Conservation (phyloP, 2,888 invertebrate species). For the Phalera bucephala region DNA sequence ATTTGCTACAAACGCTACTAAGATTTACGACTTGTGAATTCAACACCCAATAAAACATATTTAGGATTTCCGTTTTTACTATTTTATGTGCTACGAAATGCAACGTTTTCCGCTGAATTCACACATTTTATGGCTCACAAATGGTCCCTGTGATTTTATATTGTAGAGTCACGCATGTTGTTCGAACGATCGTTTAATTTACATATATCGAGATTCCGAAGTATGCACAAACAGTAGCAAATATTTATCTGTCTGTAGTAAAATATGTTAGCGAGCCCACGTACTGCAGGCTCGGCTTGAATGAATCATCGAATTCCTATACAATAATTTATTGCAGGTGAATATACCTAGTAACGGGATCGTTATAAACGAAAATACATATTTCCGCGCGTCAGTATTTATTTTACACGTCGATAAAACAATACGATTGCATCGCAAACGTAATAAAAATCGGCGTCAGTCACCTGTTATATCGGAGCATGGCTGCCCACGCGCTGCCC, state of each 20-base stretch:
- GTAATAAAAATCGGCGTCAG: conserved; percentile 74
- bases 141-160: neutral
- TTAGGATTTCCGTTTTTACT: neutral
- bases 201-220: neutral
- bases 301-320: conserved; percentile 9
- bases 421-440: conserved; percentile 63
- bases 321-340: conserved; percentile 29
- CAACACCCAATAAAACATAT: neutral
- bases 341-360: conserved; percentile 19
- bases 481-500: conserved; percentile 63
- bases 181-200: neutral
- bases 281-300: conserved; percentile 4
- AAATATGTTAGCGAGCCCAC: conserved; percentile 3
- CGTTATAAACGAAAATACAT: conserved; percentile 38
- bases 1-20: neutral
- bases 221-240: neutral
- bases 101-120: neutral
- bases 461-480: conserved; percentile 64
- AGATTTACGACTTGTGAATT: neutral
- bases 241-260: conserved; percentile 10
- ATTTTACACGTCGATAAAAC: conserved; percentile 66
- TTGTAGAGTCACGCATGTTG: conserved; percentile 1
- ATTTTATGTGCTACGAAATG: neutral
- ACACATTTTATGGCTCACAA: neutral
- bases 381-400: conserved; percentile 48